Conservation (phyloP, 2,888 invertebrate species). For the Cremastinae sp. region DNA sequence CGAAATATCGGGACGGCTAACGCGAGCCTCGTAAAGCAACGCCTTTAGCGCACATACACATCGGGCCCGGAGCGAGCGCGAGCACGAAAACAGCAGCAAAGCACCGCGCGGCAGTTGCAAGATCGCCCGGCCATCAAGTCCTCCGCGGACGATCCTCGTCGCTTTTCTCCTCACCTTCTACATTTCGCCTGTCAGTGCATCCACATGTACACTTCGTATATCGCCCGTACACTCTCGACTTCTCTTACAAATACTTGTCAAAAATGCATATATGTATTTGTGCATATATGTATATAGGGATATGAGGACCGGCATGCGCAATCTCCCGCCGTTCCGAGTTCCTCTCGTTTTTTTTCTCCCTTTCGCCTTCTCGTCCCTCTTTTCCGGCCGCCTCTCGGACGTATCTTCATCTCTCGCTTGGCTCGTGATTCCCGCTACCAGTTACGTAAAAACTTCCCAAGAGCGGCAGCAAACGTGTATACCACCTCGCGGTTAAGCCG, state of each 20-base stretch:
- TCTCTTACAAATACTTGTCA: too few relatives aligned
- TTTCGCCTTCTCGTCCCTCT: not conserved
- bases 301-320: too few relatives aligned
- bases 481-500: conserved; percentile 44
- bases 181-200: conserved; percentile 23
- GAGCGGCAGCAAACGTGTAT: conserved; percentile 28
- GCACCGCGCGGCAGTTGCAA: conserved; percentile 17
- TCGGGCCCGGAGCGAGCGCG: conserved; percentile 22
- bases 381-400: conserved; percentile 38
- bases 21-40: conserved; percentile 55
- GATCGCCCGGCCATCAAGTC: conserved; percentile 37
- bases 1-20: conserved; percentile 63
- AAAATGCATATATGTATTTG: too few relatives aligned
- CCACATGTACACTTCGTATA: not conserved
- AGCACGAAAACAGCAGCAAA: conserved; percentile 34
- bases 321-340: conserved; percentile 12
- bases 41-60: conserved; percentile 40
- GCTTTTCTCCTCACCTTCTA: conserved; percentile 44
- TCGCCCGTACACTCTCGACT: too few relatives aligned
- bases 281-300: conserved; percentile 8
- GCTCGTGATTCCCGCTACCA: conserved; percentile 57
- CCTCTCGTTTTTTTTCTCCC: not conserved
- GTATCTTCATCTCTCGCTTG: conserved; percentile 60
- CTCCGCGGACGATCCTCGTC: conserved; percentile 28
- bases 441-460: conserved; percentile 55